A percentile compares a stretch with the other conserved stretches of the same genome.
phyloP scores from a whole-genome alignment of 2,113 vertebrate species.

The Istiophorus platypterus region DNA sequence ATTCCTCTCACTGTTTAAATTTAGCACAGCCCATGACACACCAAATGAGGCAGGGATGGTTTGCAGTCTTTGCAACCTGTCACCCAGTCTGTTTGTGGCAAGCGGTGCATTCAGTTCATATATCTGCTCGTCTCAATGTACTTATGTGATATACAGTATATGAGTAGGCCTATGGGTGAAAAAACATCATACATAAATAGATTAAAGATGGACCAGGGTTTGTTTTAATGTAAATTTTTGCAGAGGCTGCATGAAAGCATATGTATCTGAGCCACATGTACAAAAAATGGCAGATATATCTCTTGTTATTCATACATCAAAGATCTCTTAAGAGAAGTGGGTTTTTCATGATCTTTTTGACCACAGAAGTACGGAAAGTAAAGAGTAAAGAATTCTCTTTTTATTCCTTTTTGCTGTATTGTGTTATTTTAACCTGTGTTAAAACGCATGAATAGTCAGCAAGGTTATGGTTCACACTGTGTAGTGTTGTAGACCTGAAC shows the following conservation, averaged over 20 bases:
- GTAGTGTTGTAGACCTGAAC: no score
- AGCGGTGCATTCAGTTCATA: slow-evolving; percentile 11
- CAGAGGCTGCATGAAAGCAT: not conserved
- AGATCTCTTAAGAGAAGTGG: not conserved
- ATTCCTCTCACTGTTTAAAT: slow-evolving; percentile 64
- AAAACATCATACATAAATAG: not conserved
- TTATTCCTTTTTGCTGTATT: not conserved
- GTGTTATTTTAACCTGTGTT: not conserved
- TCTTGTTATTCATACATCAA: not conserved
- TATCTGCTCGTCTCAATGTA: slow-evolving; percentile 7
- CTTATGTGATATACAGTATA: slow-evolving; percentile 7
- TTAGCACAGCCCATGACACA: slow-evolving; percentile 67
- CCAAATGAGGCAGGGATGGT: slow-evolving; percentile 63
- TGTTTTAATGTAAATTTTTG: not conserved
- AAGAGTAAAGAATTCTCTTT: not conserved
- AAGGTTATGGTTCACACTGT: not conserved
- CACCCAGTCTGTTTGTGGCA: slow-evolving; percentile 60
- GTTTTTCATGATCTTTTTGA: not conserved
- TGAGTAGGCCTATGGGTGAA: not conserved
- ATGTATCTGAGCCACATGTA: not conserved
- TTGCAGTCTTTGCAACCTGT: slow-evolving; percentile 69
- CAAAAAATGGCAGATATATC: not conserved
- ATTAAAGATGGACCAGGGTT: not conserved
- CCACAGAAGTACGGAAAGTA: no score
- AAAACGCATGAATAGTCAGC: not conserved